Base-by-base conservation (phyloP, 2,113 vertebrate species). In the Progne subis region DNA sequence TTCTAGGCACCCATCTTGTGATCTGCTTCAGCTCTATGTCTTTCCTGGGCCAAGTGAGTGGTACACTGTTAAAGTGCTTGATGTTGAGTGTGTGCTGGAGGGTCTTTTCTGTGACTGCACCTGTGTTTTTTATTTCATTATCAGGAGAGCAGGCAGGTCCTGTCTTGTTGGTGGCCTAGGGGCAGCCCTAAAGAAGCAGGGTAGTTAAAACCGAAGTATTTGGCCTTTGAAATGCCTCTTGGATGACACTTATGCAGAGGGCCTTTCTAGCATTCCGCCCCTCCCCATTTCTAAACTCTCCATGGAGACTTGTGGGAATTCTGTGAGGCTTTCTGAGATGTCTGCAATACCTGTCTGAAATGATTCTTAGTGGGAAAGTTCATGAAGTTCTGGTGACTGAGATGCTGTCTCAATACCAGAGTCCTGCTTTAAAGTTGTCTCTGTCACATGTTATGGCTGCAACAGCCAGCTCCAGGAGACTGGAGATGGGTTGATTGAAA, bases 211-310 rank as follows among this genome's bases (percentile, higher is more conserved):
- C 23, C 34, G 12, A 87, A 55, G 34, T 75, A 20, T 89, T 76
- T 78, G 39, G 60, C 89, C 59, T 93, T 93, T 88, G 71, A 94
- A 67, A 77, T 88, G 55, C 34, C 6, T 92, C 37, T 86, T 92
- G 14, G 63, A 28, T 34, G 28, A 18, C n/a, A 64, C 37, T 41
- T 11, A 7, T 63, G 81, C 1, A 5, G n/a, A 61, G 34, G 50
- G 34, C 69, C 50, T 93, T 79, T 80, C 75, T 79, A 69, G 67
- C 60, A 76, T 92, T 90, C 71, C 75, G 69, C 15, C 17, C 17
- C 18, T 75, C 39, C 31, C 79, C 32, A 59, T 92, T 70, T 79
- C 61, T 79, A 29, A 80, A 50, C 9, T 82, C 28, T 70, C 4
- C 34, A 0, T 50, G 37, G 70, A 80, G 49, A 32, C n/a, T 60